Conservation (phyloP, 37 sponge, comb jelly and placozoan genomes). For the Ephydatia muelleri region DNA sequence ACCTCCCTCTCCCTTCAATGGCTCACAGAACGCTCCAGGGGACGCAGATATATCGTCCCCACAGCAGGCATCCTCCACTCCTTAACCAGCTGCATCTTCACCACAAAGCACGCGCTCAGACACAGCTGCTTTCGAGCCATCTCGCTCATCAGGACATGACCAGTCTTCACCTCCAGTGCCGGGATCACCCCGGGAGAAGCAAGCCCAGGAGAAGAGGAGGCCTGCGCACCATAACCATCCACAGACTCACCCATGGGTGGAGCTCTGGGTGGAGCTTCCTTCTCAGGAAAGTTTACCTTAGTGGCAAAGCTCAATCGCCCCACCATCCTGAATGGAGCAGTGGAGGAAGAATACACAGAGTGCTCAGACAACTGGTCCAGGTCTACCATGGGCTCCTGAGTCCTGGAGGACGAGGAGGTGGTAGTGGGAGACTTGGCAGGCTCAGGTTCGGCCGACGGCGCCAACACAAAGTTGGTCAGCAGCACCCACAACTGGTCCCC, state of each 20-base stretch:
- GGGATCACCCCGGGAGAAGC: not conserved
- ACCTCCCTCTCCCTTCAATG: too few species aligned
- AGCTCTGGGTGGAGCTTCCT: not conserved
- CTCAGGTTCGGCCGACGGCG: slow-evolving; percentile 6
- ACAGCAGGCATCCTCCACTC: slow-evolving; percentile 6
- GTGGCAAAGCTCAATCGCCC: slow-evolving; percentile 43
- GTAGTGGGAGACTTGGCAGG: not conserved
- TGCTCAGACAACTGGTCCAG: not conserved
- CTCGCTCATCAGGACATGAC: slow-evolving; percentile 78
- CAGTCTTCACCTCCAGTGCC: slow-evolving; percentile 27
- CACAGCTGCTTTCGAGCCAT: slow-evolving; percentile 61
- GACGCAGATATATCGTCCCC: not conserved
- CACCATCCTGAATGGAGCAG: not conserved
- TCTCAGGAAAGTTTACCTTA: not conserved
- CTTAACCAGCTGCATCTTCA: slow-evolving; percentile 33
- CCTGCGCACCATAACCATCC: not conserved
- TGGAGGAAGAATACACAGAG: not conserved
- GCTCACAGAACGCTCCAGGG: not conserved
- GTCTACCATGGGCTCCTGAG: not conserved
- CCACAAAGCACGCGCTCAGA: slow-evolving; percentile 21
- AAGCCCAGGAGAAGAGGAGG: not conserved
- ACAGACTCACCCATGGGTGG: not conserved
- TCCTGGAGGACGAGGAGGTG: not conserved
- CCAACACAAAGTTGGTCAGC: not conserved
- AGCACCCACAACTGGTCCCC: not conserved